Evolutionary conservation across 1,140 invertebrate species (phyloP).

Genomic region (Heliconius himera): DNA sequence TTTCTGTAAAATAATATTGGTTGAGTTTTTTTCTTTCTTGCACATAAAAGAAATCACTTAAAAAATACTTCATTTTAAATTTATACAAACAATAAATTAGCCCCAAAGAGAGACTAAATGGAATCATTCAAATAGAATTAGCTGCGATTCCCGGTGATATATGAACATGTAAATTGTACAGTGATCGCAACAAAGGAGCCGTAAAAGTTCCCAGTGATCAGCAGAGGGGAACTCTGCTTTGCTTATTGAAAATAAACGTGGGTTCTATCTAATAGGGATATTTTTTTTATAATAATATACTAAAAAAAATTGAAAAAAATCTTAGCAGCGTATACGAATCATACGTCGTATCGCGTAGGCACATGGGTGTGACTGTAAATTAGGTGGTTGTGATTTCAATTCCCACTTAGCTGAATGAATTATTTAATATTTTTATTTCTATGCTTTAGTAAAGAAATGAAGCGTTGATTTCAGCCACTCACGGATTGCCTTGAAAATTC

Average conservation of each 20-base stretch:
- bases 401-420: too few relatives aligned
- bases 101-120: background rate
- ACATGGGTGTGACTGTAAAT: too few relatives aligned
- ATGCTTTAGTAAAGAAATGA: too few relatives aligned
- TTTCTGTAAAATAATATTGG: too few relatives aligned
- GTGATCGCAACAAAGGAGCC: conserved; percentile 56
- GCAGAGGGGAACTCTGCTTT: conserved; percentile 20
- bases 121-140: conserved; percentile 44
- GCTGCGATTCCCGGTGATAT: conserved; percentile 56
- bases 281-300: background rate
- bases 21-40: background rate
- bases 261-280: background rate
- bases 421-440: too few relatives aligned
- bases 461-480: too few relatives aligned
- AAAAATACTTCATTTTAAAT: background rate
- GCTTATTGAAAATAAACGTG: conserved; percentile 26
- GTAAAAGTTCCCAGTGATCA: conserved; percentile 39
- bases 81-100: background rate
- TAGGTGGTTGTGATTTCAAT: too few relatives aligned
- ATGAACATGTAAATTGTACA: conserved; percentile 62
- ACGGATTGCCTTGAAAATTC: too few relatives aligned
- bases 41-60: background rate
- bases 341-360: too few relatives aligned
- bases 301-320: too few relatives aligned
- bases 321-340: too few relatives aligned